Evolutionary conservation across 2,888 invertebrate genomes (phyloP), one percentile per base, ranked within the genome.

Genomic region (Mesorhabditis spiculigera): DNA sequence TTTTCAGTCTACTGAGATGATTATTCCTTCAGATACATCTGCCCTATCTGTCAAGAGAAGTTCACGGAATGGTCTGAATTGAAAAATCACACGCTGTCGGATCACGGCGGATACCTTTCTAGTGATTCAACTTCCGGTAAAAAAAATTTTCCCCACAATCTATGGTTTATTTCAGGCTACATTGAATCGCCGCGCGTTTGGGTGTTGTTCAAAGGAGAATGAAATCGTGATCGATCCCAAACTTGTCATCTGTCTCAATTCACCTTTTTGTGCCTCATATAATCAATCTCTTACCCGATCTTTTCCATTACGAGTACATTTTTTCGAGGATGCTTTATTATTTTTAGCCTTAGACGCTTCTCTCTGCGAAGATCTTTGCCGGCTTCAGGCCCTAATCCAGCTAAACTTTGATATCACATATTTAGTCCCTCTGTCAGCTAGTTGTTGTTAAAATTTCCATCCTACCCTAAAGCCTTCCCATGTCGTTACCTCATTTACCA

Each of bases 131-230:
- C 75, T 71, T 74, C 85, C 43, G 80, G 86, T 86, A 28, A 28
- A 28, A 28, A 28, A 3, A 28, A 70, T 65, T 28, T 28, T 28
- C 28, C 3, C 28, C 28, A 28, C 28, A 63, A 66, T 63, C 4
- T 67, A 66, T 41, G 63, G 45, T 13, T 61, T 61, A 63, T 72
- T 72, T n/a, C 68, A 86, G 85, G 84, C 58, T 86, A 82, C 76
- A 77, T 86, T 75, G 85, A 84, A 68, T 81, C 82, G 45, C 85
- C 86, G 10, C 78, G 84, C 41, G 82, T 86, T 41, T 86, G 85
- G 83, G 74, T 86, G 43, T 77, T 86, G 81, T 84, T 81, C 80
- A 86, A 86, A 70, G 86, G 86, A 50, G 86, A 86, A 65, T 86
- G 67, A 79, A 43, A 28, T 58, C 50, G 43, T 67, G 63, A 45